Percentiles rank a stretch among this genome's conserved stretches.
These are phyloP conservation scores for Emesis furor DNA, from an alignment of 2,888 invertebrate species.

Conservation along the genomic window DNA sequence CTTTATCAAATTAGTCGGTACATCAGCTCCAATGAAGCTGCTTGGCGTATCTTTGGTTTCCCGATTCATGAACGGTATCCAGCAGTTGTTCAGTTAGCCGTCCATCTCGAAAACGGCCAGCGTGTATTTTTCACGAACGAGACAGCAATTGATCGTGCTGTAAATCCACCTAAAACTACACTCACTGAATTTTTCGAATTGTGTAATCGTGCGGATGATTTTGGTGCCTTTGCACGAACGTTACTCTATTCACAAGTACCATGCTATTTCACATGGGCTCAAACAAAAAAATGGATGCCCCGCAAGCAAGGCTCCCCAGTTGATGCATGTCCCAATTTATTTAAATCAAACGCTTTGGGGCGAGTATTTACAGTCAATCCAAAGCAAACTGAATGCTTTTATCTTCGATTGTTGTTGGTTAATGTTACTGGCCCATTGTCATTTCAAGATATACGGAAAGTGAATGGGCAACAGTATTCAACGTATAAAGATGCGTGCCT, in stretches of 20 bases:
- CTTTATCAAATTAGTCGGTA: constrained; percentile 51
- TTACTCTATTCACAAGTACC: constrained; percentile 52
- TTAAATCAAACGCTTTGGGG: constrained; percentile 67
- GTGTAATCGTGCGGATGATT: constrained; percentile 59
- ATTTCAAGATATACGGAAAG: constrained; percentile 60
- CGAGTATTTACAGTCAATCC: constrained; percentile 73
- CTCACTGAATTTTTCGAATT: constrained; percentile 72
- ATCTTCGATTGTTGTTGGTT: constrained; percentile 73
- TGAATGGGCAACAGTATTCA: constrained; percentile 45
- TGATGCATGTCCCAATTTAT: constrained; percentile 61
- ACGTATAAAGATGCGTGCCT: constrained; percentile 56
- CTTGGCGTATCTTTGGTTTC: constrained; percentile 55
- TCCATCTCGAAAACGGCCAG: constrained; percentile 57
- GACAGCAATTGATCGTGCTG: constrained; percentile 65
- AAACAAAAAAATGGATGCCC: constrained; percentile 60
- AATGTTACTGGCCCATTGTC: constrained; percentile 67
- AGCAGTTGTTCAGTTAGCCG: constrained; percentile 52
- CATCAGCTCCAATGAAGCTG: constrained; percentile 53
- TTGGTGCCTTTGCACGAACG: constrained; percentile 54
- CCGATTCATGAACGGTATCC: constrained; percentile 65
- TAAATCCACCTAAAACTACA: constrained; percentile 74
- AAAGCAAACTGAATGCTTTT: constrained; percentile 70
- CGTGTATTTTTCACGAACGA: constrained; percentile 68
- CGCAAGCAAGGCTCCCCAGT: constrained; percentile 63
- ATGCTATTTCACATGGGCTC: constrained; percentile 62